Evolutionary conservation across 2,113 vertebrate species (phyloP), one percentile per base, ranked within the genome.

Genomic region (Chaetodon trifascialis): DNA sequence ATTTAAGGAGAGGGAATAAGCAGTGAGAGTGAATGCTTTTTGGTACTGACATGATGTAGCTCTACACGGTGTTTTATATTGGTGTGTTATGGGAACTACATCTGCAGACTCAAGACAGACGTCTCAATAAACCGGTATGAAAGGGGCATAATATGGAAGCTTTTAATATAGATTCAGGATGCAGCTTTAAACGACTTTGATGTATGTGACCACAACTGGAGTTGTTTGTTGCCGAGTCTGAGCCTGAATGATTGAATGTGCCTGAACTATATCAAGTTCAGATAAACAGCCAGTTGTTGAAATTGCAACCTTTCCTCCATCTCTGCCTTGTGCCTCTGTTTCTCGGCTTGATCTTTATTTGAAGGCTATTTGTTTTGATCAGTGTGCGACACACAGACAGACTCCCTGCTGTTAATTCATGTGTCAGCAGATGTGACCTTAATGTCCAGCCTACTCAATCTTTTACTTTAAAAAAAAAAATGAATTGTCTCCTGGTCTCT

Each of bases 381-480:
- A 80, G 58, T 38, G 42, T 49, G 62, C 67, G 68, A 75, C 11
- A 17, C 46, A 40, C 58, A 70, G 69, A 68, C 25, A 75, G 44
- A 30, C 72, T 25, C 66, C 74, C 58, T 12, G 83, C 59, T 73
- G 75, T 75, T 38, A 49, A 25, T 52, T 63, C 42, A 64, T 36
- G 38, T 83, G 66, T 86, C 81, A 71, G 64, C 72, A 52, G 58
- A 70, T 68, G n/a, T 82, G 83, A 83, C 79, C 83, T 83, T 67
- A 85, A 67, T 60, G 78, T 83, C 67, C 52, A 4, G 5, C 56
- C 73, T 8, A 3, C 62, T 73, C 54, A 34, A 5, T 79, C 42
- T 81, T 70, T 74, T 52, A 52, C 59, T 71, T 74, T 40, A 11
- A 51, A 42, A 79, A 46, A 49, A 30, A 30, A 77, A 64, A 79